Base-by-base conservation (phyloP, 2,113 vertebrate species). In the Pygoscelis adeliae region DNA sequence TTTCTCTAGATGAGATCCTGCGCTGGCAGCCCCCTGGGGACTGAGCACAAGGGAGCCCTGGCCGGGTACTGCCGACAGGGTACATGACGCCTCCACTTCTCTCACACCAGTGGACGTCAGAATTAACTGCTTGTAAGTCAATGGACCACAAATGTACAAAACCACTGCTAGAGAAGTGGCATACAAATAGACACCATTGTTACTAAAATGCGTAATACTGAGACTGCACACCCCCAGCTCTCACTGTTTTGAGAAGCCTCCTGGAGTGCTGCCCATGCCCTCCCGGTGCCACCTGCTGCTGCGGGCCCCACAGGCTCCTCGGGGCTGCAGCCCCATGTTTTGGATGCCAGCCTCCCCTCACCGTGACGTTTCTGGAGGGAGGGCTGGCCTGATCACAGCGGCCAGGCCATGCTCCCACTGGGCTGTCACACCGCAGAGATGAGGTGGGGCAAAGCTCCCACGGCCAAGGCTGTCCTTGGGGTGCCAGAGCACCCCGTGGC, bases 121-220 rank as follows among this genome's bases (percentile, higher is more conserved):
- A 55, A 55, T 16, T 29, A 47, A 62, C 49, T 38, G 29, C 74
- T 3, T 25, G 13, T 2, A 61, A 56, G 50, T 30, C 59, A 87
- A n/a, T 0, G 13, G 59, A n/a, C 55, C 63, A 81, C 30, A 72
- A 30, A 9, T 0, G 17, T 3, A 61, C 53, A 40, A 36, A 78
- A 5, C 20, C 23, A 10, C 32, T 1, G 47, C 65, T 2, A 15
- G 2, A 46, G 16, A 25, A 70, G 22, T 0, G 10, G 40, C 72
- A 18, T 12, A 12, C 52, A 13, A 63, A 27, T 1, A 59, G 44
- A 25, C 42, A 63, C 20, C 40, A 3, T 0, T 2, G 53, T 22
- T 40, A 74, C 15, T 19, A 58, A 71, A 74, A 44, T 0, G 19
- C 19, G 3, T 9, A 55, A 83, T 1, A 14, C 36, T 1, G 40